These are phyloP conservation scores for Hozukius guyotensis DNA, from an alignment of 2,797 vertebrate genomes.

Conservation along the genomic window DNA sequence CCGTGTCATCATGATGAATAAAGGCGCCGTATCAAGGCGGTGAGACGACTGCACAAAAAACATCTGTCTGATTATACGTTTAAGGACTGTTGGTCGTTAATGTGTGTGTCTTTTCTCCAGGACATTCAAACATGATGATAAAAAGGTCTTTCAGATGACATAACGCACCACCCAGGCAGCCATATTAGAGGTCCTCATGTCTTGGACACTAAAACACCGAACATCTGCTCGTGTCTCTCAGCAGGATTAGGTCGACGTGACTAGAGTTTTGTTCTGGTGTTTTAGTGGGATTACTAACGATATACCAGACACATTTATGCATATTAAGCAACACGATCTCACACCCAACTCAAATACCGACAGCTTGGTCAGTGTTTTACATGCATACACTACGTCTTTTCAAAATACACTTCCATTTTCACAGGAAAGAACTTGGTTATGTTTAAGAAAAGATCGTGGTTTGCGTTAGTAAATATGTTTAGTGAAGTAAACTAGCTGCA, in stretches of 20 bases:
- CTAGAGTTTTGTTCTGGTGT: neutral
- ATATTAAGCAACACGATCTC: neutral
- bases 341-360: neutral
- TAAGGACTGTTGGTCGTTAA: neutral
- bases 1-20: conserved; percentile 6
- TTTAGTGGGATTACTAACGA: neutral
- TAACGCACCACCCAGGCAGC: conserved; percentile 7
- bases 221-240: conserved; percentile 36
- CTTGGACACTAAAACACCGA: neutral
- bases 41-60: conserved; percentile 7
- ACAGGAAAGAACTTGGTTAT: no score
- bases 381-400: no score
- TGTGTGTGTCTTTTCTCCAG: conserved; percentile 1
- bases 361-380: neutral
- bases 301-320: neutral
- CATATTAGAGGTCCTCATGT: neutral
- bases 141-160: conserved; percentile 26
- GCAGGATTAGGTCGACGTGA: neutral
- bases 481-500: no score
- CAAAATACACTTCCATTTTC: no score
- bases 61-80: conserved; percentile 19
- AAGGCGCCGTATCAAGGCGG: conserved; percentile 3
- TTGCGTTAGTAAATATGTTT: no score
- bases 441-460: no score
- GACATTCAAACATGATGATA: conserved; percentile 8